phyloP scores from a whole-genome alignment of 2,888 invertebrate genomes.

The Listrodromus nycthemerus region DNA sequence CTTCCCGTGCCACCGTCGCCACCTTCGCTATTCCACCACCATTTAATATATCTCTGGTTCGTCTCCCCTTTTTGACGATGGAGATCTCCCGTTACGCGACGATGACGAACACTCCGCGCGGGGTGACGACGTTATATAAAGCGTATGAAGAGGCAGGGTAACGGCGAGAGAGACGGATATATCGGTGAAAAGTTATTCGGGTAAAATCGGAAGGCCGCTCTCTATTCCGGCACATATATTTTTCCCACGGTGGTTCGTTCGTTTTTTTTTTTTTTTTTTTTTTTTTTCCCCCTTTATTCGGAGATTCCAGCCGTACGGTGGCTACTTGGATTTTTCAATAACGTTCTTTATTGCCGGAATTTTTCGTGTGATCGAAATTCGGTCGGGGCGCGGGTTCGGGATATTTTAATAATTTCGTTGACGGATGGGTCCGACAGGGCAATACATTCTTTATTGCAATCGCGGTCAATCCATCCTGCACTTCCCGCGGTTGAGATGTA shows the following conservation, averaged over 20 bases:
- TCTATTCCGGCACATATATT: constrained; percentile 29
- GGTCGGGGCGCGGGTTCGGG: neutral
- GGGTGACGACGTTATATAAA: constrained; percentile 60
- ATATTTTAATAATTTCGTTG: constrained; percentile 23
- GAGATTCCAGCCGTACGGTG: neutral
- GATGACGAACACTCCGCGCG: constrained; percentile 53
- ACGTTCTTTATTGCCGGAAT: constrained; percentile 26
- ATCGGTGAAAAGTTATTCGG: constrained; percentile 63
- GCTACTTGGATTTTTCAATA: constrained; percentile 24
- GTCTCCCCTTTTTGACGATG: constrained; percentile 37
- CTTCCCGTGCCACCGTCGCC: too few relatives aligned
- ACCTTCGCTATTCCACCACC: too few relatives aligned
- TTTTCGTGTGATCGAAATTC: constrained; percentile 7
- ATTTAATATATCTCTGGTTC: constrained; percentile 46
- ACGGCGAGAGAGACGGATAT: constrained; percentile 26
- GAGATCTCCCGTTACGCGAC: constrained; percentile 56
- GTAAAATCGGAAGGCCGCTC: constrained; percentile 32
- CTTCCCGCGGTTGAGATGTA: neutral
- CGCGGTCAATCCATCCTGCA: neutral
- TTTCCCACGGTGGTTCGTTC: neutral
- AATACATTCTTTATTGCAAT: constrained; percentile 9
- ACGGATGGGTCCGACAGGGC: constrained; percentile 6
- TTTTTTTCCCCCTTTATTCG: neutral
- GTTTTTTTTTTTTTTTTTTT: neutral
- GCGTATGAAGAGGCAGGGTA: constrained; percentile 26